phyloP scores from a whole-genome alignment of 64 coral and sea anemone species.

The Montipora capricornis region DNA sequence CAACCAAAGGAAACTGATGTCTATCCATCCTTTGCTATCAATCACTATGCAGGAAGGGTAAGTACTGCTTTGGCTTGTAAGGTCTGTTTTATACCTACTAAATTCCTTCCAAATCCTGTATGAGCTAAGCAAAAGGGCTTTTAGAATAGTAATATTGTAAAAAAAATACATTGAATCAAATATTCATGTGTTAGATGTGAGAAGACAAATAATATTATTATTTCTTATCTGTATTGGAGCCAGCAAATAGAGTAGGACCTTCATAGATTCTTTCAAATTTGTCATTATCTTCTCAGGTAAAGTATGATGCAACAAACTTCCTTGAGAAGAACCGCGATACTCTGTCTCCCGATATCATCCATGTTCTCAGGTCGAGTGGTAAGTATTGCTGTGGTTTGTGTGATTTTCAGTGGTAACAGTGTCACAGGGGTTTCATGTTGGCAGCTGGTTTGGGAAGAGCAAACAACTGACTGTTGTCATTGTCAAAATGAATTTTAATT shows the following conservation, averaged over 20 bases:
- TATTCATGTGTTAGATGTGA: too few species aligned
- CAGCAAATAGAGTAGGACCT: too few species aligned
- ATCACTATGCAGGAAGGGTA: constrained; percentile 93
- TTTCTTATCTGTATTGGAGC: too few species aligned
- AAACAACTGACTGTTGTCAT: too few species aligned
- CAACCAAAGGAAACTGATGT: constrained; percentile 67
- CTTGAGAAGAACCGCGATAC: constrained; percentile 98
- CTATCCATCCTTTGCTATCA: constrained; percentile 81
- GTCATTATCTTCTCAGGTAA: constrained; percentile 47
- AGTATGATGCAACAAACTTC: constrained; percentile 93
- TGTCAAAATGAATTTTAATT: too few species aligned
- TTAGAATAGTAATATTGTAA: too few species aligned
- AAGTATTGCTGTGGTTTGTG: background rate
- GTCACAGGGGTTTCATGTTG: background rate
- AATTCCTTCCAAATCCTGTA: too few species aligned
- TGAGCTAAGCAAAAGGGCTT: too few species aligned
- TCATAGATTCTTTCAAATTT: too few species aligned
- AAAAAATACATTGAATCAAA: too few species aligned
- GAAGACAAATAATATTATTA: too few species aligned
- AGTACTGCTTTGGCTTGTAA: background rate
- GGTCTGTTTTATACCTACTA: background rate
- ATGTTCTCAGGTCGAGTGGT: constrained; percentile 90
- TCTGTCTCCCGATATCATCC: constrained; percentile 86
- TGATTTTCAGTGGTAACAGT: background rate
- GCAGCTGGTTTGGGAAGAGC: too few species aligned